These are phyloP conservation scores for Halocynthia roretzi DNA, from an alignment of 23 tunicate species.

Conservation along the genomic window DNA sequence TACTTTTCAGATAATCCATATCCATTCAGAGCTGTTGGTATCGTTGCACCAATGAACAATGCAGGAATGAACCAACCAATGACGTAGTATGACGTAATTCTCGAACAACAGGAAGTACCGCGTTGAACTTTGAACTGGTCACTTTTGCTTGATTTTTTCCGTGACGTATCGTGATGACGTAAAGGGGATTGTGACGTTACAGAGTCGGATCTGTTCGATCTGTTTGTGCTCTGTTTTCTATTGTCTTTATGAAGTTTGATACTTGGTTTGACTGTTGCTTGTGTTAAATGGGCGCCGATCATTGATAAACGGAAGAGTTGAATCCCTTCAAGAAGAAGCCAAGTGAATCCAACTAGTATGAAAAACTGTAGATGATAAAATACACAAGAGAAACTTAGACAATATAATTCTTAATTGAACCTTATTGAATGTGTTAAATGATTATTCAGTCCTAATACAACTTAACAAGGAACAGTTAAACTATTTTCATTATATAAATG, in stretches of 20 bases:
- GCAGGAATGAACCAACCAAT: conserved; percentile 5
- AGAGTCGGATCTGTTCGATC: neutral
- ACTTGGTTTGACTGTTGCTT: neutral
- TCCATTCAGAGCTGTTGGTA: neutral
- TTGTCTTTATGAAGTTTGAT: neutral
- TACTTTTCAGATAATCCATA: conserved; percentile 5
- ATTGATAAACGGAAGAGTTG: conserved; percentile 4
- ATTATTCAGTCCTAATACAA: neutral
- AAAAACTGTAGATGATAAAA: neutral
- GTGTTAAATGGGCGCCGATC: neutral
- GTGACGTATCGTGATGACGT: neutral
- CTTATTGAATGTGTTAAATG: too few species aligned
- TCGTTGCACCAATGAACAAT: conserved; percentile 3
- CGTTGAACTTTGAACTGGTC: neutral
- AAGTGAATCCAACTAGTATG: neutral
- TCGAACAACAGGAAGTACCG: neutral
- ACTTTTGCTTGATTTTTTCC: neutral
- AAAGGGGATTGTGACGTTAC: neutral
- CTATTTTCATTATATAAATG: neutral
- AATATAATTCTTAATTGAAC: neutral
- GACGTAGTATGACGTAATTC: conserved; percentile 1
- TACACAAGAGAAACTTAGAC: too few species aligned
- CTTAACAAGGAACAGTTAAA: neutral
- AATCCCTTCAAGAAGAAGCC: conserved; percentile 2
- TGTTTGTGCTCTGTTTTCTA: neutral